Percentiles rank a stretch among this genome's conserved stretches.
These are phyloP conservation scores for Propsilocerus akamusi DNA, from an alignment of 1,140 invertebrate species.

Conservation along the genomic window DNA sequence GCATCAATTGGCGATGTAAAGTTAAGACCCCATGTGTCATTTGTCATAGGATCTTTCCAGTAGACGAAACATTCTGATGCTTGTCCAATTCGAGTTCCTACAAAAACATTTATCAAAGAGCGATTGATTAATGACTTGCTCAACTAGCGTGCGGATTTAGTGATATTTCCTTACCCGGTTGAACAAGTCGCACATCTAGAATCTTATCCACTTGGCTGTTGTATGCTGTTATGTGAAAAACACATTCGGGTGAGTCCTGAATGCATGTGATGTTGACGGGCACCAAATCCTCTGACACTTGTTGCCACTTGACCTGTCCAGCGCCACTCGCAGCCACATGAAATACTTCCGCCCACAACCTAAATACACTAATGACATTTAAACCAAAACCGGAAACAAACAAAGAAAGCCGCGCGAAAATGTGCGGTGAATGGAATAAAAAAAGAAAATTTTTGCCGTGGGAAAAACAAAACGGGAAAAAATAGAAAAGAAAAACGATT, in stretches of 20 bases:
- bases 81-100: constrained; percentile 89
- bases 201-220: constrained; percentile 98
- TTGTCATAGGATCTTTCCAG: constrained; percentile 92
- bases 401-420: constrained; percentile 6
- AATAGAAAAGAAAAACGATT: constrained; percentile 4
- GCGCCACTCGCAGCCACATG: constrained; percentile 79
- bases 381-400: constrained; percentile 14
- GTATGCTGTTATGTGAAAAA: constrained; percentile 96
- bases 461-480: background rate
- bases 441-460: constrained; percentile 7
- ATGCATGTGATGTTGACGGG: constrained; percentile 95
- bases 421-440: background rate
- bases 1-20: constrained; percentile 94
- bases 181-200: constrained; percentile 85
- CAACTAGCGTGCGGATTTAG: background rate
- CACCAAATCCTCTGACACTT: constrained; percentile 92
- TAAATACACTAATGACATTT: constrained; percentile 29
- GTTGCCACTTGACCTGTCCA: constrained; percentile 87
- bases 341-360: constrained; percentile 95
- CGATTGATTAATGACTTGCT: background rate
- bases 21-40: constrained; percentile 96
- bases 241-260: constrained; percentile 85
- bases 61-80: constrained; percentile 97
- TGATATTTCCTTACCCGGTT: constrained; percentile 59
- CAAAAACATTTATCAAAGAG: constrained; percentile 13